phyloP scores from a whole-genome alignment of 1,140 invertebrate species.

The Popillia japonica region DNA sequence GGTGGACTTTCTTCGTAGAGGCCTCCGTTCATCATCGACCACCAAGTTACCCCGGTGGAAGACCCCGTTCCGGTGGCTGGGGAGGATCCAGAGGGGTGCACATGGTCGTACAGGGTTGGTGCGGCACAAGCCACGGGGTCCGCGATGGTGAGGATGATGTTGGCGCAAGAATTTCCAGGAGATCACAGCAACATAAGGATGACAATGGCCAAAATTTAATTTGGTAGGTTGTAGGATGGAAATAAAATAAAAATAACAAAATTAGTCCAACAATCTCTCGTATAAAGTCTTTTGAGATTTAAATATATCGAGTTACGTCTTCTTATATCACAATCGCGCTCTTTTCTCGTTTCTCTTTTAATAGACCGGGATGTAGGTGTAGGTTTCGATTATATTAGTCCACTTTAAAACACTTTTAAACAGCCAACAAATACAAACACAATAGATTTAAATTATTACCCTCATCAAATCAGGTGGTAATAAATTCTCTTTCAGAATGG shows the following conservation, averaged over 20 bases:
- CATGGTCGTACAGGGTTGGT: slow-evolving; percentile 80
- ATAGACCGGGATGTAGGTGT: no score
- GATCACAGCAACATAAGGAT: slow-evolving; percentile 54
- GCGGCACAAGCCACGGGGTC: slow-evolving; percentile 81
- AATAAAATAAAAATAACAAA: neutral
- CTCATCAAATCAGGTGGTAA: neutral
- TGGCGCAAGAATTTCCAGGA: slow-evolving; percentile 49
- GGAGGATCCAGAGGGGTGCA: slow-evolving; percentile 77
- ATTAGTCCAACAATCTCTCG: neutral
- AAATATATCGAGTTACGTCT: slow-evolving; percentile 19
- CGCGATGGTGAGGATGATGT: slow-evolving; percentile 74
- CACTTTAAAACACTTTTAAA: slow-evolving; percentile 29
- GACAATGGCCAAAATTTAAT: no score
- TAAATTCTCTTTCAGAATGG: slow-evolving; percentile 5
- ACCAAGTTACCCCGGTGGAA: slow-evolving; percentile 81
- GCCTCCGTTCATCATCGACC: slow-evolving; percentile 82
- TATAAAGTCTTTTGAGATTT: neutral
- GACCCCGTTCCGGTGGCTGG: slow-evolving; percentile 80
- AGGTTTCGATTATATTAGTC: neutral
- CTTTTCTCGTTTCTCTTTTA: neutral
- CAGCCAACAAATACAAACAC: neutral
- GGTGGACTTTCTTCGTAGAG: slow-evolving; percentile 79
- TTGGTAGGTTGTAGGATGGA: no score
- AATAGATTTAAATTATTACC: slow-evolving; percentile 21
- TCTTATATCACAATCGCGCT: slow-evolving; percentile 12